Percentiles rank a stretch among this genome's conserved stretches.
Evolutionary conservation across 1,140 invertebrate genomes (phyloP).

Genomic region (Acromyrmex charruanus): DNA sequence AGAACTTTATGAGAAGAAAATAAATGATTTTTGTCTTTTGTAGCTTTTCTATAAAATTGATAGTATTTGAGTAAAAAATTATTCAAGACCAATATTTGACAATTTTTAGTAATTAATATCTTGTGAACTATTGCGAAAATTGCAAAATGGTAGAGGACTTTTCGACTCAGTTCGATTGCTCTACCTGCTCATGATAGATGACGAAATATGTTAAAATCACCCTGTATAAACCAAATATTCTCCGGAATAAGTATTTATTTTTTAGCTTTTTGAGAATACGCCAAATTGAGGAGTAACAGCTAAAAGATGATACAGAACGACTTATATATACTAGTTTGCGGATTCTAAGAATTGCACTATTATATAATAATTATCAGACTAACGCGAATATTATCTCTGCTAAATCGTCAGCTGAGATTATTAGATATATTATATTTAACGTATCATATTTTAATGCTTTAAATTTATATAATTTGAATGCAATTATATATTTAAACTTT

Average conservation of each 20-base stretch:
- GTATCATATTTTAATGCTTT: constrained; percentile 24
- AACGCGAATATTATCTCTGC: constrained; percentile 20
- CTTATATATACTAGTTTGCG: constrained; percentile 14
- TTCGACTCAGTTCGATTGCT: too few species aligned
- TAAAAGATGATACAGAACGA: constrained; percentile 4
- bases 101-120: too few species aligned
- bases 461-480: constrained; percentile 42
- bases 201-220: too few species aligned
- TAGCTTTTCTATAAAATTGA: too few species aligned
- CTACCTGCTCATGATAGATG: too few species aligned
- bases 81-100: too few species aligned
- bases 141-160: too few species aligned
- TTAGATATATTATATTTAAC: constrained; percentile 32
- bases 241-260: constrained; percentile 17
- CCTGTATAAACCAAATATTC: neutral
- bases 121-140: too few species aligned
- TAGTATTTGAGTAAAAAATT: too few species aligned
- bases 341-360: constrained; percentile 34
- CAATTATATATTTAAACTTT: constrained; percentile 20
- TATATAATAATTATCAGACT: constrained; percentile 46
- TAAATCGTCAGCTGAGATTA: constrained; percentile 46
- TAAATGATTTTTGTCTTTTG: too few species aligned
- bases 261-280: constrained; percentile 34
- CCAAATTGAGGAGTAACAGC: constrained; percentile 4
- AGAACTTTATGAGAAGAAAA: too few species aligned